Conservation (phyloP, 2,797 vertebrate species). For the Huso huso region DNA sequence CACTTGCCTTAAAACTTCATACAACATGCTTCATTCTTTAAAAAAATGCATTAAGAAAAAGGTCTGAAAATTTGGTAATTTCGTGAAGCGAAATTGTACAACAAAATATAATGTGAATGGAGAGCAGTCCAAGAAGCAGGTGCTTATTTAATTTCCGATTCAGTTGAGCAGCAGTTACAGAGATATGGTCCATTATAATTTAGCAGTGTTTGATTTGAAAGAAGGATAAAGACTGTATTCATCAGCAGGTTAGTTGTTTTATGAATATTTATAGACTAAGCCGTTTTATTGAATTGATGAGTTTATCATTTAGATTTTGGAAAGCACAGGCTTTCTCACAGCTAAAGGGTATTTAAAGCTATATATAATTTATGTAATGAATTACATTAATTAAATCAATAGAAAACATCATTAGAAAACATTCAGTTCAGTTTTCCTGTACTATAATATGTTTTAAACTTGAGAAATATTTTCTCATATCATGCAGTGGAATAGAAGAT, state of each 20-base stretch:
- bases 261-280: constrained; percentile 3
- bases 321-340: neutral
- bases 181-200: neutral
- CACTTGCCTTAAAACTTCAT: no score
- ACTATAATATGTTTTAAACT: no score
- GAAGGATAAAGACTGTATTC: constrained; percentile 1
- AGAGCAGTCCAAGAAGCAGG: neutral
- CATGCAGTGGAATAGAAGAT: no score
- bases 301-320: constrained; percentile 1
- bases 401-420: neutral
- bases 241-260: constrained; percentile 3
- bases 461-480: no score
- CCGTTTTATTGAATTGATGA: neutral
- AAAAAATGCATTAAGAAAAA: no score
- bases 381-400: no score
- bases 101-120: neutral
- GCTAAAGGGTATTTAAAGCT: neutral
- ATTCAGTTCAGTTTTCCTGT: neutral
- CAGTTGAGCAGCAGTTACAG: neutral
- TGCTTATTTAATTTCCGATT: constrained; percentile 1
- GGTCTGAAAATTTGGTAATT: neutral
- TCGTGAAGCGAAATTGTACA: neutral
- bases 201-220: constrained; percentile 1
- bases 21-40: no score
- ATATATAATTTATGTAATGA: neutral